phyloP scores from a whole-genome alignment of 2,113 vertebrate genomes.

The Bolborhynchus lineola region DNA sequence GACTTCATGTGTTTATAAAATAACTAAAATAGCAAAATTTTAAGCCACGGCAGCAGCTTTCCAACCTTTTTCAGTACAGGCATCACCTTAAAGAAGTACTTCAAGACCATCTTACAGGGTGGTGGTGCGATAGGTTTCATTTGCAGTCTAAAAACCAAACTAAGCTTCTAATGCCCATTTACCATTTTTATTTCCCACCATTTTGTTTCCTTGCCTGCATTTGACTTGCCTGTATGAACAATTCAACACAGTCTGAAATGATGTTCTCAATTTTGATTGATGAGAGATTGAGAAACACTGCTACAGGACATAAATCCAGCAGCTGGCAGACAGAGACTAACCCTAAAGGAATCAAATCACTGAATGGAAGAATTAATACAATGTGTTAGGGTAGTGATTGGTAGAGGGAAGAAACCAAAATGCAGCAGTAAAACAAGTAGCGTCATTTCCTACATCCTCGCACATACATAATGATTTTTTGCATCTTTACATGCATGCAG shows the following conservation, averaged over 20 bases:
- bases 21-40: neutral
- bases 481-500: neutral
- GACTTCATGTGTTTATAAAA: neutral
- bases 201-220: neutral
- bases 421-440: neutral
- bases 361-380: neutral
- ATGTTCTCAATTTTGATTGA: neutral
- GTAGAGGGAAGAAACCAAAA: neutral
- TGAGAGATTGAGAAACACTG: neutral
- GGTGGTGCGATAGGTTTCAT: neutral
- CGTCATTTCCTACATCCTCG: neutral
- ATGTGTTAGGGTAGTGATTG: neutral
- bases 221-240: neutral
- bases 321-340: neutral
- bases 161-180: neutral
- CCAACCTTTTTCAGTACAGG: neutral
- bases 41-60: neutral
- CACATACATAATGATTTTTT: neutral
- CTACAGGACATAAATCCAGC: neutral
- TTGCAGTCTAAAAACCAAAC: neutral
- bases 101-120: neutral
- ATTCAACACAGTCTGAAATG: neutral
- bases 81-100: neutral
- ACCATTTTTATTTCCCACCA: neutral
- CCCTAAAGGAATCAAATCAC: neutral